phyloP scores from a whole-genome alignment of 2,888 invertebrate genomes.

The Amaurobius ferox region DNA sequence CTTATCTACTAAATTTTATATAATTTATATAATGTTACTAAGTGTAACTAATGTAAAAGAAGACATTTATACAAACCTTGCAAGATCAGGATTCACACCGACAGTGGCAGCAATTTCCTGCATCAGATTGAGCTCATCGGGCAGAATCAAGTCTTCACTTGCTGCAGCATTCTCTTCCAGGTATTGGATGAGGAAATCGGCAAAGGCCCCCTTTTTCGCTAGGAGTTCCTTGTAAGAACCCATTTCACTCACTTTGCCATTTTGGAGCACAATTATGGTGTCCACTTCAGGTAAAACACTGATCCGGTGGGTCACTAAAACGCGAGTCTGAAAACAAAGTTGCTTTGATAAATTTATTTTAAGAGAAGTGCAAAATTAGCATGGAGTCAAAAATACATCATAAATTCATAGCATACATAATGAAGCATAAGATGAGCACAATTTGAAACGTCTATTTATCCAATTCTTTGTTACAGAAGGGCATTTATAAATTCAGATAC shows the following conservation, averaged over 20 bases:
- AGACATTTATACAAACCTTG: too few species aligned
- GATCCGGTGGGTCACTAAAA: conserved; percentile 96
- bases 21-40: too few species aligned
- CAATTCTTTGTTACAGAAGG: too few species aligned
- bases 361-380: too few species aligned
- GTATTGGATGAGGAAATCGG: conserved; percentile 80
- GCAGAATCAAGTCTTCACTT: conserved; percentile 70
- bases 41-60: too few species aligned
- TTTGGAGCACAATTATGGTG: conserved; percentile 90
- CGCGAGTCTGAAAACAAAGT: conserved; percentile 82
- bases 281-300: conserved; percentile 94
- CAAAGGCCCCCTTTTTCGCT: conserved; percentile 83
- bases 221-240: conserved; percentile 94
- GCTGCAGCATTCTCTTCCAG: conserved; percentile 78
- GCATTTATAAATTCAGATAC: too few species aligned
- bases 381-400: too few species aligned
- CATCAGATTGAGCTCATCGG: conserved; percentile 63
- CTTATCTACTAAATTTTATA: too few species aligned
- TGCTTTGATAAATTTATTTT: too few species aligned
- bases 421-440: too few species aligned
- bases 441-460: too few species aligned
- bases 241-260: conserved; percentile 90
- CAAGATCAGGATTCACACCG: conserved; percentile 54
- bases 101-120: conserved; percentile 65
- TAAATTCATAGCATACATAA: too few species aligned